phyloP scores from a whole-genome alignment of 2,113 vertebrate species.

The Panthera leo region DNA sequence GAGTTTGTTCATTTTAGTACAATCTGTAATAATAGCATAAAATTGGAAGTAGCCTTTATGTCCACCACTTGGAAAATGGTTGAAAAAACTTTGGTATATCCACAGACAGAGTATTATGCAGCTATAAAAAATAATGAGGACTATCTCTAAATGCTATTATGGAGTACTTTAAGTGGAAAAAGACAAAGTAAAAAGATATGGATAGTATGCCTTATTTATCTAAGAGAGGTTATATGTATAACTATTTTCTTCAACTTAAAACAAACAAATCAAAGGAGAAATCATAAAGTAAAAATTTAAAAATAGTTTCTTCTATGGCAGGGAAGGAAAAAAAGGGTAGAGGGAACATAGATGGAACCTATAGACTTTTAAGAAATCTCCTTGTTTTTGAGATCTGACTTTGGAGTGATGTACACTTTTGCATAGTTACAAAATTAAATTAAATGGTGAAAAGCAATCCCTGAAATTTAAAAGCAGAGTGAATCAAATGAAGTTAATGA shows the following conservation, averaged over 20 bases:
- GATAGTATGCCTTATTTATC: not conserved
- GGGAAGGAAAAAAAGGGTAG: not conserved
- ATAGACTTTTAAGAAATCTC: not conserved
- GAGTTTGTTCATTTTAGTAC: not conserved
- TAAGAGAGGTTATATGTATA: not conserved
- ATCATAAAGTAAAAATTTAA: not conserved
- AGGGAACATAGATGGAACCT: not conserved
- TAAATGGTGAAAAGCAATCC: not conserved
- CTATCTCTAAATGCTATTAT: not conserved
- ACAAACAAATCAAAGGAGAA: not conserved
- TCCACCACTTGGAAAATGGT: not conserved
- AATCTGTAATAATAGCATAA: not conserved
- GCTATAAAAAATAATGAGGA: not conserved
- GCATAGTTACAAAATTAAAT: conserved; percentile 3
- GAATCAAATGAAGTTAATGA: not conserved
- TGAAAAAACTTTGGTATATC: not conserved
- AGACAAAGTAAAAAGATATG: not conserved
- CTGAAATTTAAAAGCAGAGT: conserved; percentile 36
- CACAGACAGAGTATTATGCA: not conserved
- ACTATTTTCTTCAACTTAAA: not conserved
- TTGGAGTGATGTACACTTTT: not conserved
- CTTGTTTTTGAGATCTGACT: conserved; percentile 32
- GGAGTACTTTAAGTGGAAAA: not conserved
- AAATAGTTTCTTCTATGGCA: not conserved
- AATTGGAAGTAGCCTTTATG: not conserved